Evolutionary conservation across 2,797 vertebrate genomes (phyloP).

Genomic region (Petrocephalus schoutedeni): DNA sequence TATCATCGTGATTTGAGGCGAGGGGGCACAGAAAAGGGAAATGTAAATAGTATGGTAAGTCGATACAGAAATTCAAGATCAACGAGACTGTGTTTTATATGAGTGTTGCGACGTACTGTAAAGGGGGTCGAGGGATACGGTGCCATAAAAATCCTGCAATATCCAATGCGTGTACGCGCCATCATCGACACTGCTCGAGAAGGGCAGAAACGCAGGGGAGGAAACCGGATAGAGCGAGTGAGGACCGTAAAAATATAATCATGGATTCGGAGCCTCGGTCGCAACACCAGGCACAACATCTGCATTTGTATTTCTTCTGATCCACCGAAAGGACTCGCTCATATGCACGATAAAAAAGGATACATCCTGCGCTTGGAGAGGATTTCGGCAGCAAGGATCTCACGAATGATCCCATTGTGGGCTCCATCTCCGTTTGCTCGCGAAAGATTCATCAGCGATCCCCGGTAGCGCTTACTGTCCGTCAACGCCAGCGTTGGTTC

Average conservation of each 20-base stretch:
- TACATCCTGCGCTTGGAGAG: background rate
- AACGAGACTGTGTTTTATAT: background rate
- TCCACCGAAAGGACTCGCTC: background rate
- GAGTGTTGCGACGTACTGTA: constrained; percentile 10
- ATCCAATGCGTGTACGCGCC: constrained; percentile 38
- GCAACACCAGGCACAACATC: constrained; percentile 21
- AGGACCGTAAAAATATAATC: constrained; percentile 19
- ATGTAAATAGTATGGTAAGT: background rate
- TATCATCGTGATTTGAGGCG: background rate
- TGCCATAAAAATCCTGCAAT: constrained; percentile 11
- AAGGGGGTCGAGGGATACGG: background rate
- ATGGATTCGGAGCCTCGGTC: constrained; percentile 26
- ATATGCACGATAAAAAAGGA: background rate
- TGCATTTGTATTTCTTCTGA: constrained; percentile 14
- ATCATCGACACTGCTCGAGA: constrained; percentile 32
- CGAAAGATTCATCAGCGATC: constrained; percentile 36
- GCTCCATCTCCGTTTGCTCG: constrained; percentile 27
- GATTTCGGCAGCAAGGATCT: constrained; percentile 31
- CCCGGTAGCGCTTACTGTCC: constrained; percentile 28
- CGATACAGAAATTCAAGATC: constrained; percentile 5
- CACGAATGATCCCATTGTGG: constrained; percentile 26
- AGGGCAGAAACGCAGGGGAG: constrained; percentile 19
- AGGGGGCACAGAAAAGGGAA: background rate
- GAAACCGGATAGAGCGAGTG: constrained; percentile 1
- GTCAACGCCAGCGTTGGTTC: constrained; percentile 27